Conservation (phyloP, 2,888 invertebrate genomes). For the Megamerina dolium region DNA sequence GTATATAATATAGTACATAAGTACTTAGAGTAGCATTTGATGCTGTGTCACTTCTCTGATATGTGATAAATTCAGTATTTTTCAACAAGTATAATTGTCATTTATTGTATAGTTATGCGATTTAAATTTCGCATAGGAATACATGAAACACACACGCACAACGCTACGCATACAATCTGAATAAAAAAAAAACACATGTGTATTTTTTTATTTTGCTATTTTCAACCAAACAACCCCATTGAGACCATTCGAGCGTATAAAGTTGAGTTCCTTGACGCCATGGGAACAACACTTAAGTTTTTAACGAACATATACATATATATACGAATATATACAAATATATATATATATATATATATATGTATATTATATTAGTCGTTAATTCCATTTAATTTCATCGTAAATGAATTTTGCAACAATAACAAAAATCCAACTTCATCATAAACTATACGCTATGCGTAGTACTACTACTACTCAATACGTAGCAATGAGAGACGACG, state of each 20-base stretch:
- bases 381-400: conserved; percentile 8
- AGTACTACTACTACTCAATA: neutral
- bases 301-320: neutral
- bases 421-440: neutral
- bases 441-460: neutral
- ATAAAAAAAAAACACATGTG: conserved; percentile 5
- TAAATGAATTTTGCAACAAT: conserved; percentile 6
- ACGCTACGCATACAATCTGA: no score
- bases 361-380: neutral
- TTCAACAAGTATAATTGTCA: no score
- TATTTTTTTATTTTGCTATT: neutral
- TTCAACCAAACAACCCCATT: no score
- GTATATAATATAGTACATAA: no score
- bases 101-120: no score
- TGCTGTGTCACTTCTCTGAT: no score
- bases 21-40: no score
- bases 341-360: neutral
- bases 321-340: neutral
- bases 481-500: neutral
- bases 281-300: neutral
- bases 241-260: conserved; percentile 4
- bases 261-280: conserved; percentile 9
- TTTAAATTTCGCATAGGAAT: no score
- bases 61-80: no score
- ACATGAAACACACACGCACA: no score